Evolutionary conservation across 2,113 vertebrate genomes (phyloP), one percentile per base, ranked within the genome.

Genomic region (Scolopax mira): DNA sequence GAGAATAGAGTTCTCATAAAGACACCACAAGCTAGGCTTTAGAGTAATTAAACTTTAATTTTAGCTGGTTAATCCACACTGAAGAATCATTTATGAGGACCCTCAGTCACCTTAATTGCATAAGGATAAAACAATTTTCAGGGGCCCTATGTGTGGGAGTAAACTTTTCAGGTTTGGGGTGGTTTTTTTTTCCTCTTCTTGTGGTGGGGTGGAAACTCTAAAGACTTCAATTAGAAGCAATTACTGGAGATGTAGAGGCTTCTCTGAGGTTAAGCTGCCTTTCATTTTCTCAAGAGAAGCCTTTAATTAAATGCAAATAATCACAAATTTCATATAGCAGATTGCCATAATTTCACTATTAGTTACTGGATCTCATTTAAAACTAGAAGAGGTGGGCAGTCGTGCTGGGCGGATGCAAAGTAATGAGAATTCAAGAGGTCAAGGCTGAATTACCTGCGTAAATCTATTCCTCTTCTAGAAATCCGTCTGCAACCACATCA

Each of bases 241-340:
- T 98, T 98, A 97, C 72, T 88, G 37, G 85, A 97, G 95, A 97
- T 44, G 37, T n/a, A 95, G 95, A 97, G 90, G 71, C 52, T 90
- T 85, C 83, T 97, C 83, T 92, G 97, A 97, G 97, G 91, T 97
- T 96, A 97, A 89, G 78, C 42, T n/a, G 71, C 88, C 92, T 94
- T 96, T 97, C 95, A 88, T 97, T 97, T 97, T 96, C 96, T 97
- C 95, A 94, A 69, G 66, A 95, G 93, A 89, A 96, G 58, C 71
- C 95, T 89, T 97, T 97, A 97, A 97, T 97, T 98, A 97, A 97
- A 97, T 95, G 92, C 93, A 97, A 97, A 98, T 97, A 97, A 97
- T 97, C 93, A 96, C 70, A 97, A 97, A 97, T 91, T 88, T 92
- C 86, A 97, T 97, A 96, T 71, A 97, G 96, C 89, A 95, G 85